These are phyloP conservation scores for Mastacembelus armatus DNA, from an alignment of 2,797 vertebrate species.

Conservation along the genomic window DNA sequence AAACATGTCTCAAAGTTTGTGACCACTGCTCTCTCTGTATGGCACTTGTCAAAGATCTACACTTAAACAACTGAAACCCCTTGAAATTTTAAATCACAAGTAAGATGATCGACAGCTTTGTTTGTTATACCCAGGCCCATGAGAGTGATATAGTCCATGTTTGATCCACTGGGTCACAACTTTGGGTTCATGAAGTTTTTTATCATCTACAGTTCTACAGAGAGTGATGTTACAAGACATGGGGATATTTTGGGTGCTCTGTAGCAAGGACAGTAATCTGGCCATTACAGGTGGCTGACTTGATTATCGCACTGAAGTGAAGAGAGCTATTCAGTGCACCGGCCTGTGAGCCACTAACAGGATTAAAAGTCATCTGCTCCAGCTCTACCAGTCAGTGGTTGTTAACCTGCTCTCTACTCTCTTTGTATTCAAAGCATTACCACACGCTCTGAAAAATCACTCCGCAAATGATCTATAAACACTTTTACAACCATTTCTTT, in stretches of 20 bases:
- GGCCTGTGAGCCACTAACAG: conserved; percentile 67
- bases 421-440: conserved; percentile 27
- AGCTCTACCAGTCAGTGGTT: conserved; percentile 43
- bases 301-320: conserved; percentile 51
- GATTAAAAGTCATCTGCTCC: conserved; percentile 71
- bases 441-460: neutral
- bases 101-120: no score
- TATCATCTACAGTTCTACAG: neutral
- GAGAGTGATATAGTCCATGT: neutral
- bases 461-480: neutral
- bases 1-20: no score
- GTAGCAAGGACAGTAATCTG: no score
- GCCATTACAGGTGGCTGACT: conserved; percentile 45
- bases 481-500: neutral
- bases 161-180: neutral
- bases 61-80: no score
- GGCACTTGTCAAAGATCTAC: no score
- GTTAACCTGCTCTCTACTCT: conserved; percentile 33
- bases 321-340: conserved; percentile 43
- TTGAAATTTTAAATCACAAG: no score
- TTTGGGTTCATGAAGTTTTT: neutral
- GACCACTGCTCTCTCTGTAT: no score
- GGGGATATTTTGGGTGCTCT: no score
- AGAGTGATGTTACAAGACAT: neutral
- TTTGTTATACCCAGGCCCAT: neutral